phyloP scores from a whole-genome alignment of 2,888 invertebrate species.

The Perithous albicinctus region DNA sequence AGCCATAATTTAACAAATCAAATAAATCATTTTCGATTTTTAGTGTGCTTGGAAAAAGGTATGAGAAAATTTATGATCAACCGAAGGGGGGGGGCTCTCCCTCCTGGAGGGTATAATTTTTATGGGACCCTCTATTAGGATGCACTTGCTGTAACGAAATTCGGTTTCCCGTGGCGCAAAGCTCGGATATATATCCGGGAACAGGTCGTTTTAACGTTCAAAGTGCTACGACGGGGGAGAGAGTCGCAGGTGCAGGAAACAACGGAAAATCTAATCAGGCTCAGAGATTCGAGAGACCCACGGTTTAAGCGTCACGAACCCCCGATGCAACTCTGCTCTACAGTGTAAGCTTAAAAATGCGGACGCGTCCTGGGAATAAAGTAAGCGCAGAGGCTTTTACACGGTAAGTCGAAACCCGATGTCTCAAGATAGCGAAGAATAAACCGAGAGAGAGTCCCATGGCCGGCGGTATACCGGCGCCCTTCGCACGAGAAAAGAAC shows the following conservation, averaged over 20 bases:
- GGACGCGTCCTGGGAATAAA: constrained; percentile 9
- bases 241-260: constrained; percentile 49
- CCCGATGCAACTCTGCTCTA: too few relatives aligned
- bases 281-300: too few relatives aligned
- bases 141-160: constrained; percentile 34
- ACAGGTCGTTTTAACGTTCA: constrained; percentile 34
- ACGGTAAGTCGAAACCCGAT: constrained; percentile 27
- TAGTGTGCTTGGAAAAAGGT: not conserved
- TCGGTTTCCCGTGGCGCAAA: constrained; percentile 35
- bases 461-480: constrained; percentile 27
- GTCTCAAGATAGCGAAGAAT: constrained; percentile 27
- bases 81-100: not conserved
- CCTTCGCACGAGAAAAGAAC: constrained; percentile 25
- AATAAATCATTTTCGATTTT: not conserved
- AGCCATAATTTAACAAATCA: too few relatives aligned
- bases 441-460: constrained; percentile 2
- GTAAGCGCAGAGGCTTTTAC: constrained; percentile 9
- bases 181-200: not conserved
- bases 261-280: constrained; percentile 57
- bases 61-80: not conserved
- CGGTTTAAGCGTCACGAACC: constrained; percentile 28
- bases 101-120: not conserved
- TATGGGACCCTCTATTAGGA: constrained; percentile 16
- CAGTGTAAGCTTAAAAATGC: constrained; percentile 11
- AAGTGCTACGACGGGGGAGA: not conserved